Percentiles rank a stretch among this genome's conserved stretches.
These are phyloP conservation scores for Neogale vison DNA, from an alignment of 2,113 vertebrate genomes.

Conservation along the genomic window DNA sequence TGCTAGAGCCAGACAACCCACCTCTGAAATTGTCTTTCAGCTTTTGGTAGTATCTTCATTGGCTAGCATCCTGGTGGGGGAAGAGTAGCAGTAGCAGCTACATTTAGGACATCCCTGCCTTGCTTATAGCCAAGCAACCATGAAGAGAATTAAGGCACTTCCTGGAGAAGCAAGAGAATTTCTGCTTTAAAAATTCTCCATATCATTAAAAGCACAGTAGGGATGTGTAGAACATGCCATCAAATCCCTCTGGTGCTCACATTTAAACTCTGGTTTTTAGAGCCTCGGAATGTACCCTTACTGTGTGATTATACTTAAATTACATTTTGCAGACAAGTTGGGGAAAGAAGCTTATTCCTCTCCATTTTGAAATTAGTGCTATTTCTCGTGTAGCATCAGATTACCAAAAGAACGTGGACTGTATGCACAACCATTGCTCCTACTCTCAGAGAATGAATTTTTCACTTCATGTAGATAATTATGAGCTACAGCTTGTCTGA, in stretches of 20 bases:
- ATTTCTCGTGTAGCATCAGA: neutral
- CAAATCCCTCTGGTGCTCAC: neutral
- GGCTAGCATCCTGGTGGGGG: neutral
- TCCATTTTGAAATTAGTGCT: neutral
- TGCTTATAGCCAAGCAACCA: neutral
- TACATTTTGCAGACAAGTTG: neutral
- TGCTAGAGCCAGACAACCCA: neutral
- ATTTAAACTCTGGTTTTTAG: neutral
- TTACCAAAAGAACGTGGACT: neutral
- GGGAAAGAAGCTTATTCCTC: neutral
- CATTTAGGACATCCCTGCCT: neutral
- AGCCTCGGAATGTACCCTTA: neutral
- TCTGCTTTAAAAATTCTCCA: neutral
- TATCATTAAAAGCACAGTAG: neutral
- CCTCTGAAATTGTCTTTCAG: neutral
- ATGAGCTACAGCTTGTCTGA: neutral
- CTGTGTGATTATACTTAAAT: conserved; percentile 8
- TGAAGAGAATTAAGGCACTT: neutral
- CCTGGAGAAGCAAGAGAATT: neutral
- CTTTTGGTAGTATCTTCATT: neutral
- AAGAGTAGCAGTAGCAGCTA: neutral
- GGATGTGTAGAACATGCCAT: neutral
- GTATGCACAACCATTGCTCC: neutral
- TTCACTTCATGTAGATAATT: neutral
- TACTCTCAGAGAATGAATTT: neutral